phyloP scores from a whole-genome alignment of 2,113 vertebrate genomes.

The Cygnus atratus region DNA sequence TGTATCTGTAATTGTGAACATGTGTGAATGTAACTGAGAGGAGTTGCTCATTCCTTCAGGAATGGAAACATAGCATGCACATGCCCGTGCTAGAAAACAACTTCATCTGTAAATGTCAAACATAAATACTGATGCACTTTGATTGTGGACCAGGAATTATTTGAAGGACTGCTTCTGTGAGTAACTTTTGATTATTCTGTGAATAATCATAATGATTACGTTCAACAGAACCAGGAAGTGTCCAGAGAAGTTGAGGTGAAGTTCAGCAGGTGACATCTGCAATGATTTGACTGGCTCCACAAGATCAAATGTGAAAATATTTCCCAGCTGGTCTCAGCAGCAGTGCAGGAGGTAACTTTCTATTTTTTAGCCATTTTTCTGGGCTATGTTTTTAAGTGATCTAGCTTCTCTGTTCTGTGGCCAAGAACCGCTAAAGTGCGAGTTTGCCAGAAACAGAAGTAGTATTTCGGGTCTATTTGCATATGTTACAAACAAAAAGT shows the following conservation, averaged over 20 bases:
- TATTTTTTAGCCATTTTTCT: too few relatives aligned
- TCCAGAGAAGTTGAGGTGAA: background rate
- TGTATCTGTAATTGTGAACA: background rate
- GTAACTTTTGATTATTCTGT: background rate
- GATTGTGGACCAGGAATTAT: background rate
- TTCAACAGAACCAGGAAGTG: background rate
- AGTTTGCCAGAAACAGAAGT: background rate
- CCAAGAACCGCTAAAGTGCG: background rate
- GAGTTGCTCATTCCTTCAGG: background rate
- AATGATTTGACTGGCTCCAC: background rate
- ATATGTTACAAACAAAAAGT: background rate
- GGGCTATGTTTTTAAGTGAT: background rate
- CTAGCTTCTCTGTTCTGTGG: background rate
- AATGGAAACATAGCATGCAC: rapidly evolving
- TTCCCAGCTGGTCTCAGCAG: background rate
- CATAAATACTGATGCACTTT: background rate
- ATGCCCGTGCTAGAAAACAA: background rate
- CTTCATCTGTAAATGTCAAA: background rate
- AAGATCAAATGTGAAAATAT: background rate
- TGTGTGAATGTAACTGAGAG: background rate
- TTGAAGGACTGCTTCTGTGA: background rate
- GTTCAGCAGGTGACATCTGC: background rate
- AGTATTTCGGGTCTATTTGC: background rate
- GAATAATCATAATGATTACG: background rate
- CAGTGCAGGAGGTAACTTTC: background rate